Percentiles rank a stretch among this genome's conserved stretches.
These are phyloP conservation scores for Paramuricea clavata DNA, from an alignment of 92 coral and sea anemone genomes.

Conservation along the genomic window DNA sequence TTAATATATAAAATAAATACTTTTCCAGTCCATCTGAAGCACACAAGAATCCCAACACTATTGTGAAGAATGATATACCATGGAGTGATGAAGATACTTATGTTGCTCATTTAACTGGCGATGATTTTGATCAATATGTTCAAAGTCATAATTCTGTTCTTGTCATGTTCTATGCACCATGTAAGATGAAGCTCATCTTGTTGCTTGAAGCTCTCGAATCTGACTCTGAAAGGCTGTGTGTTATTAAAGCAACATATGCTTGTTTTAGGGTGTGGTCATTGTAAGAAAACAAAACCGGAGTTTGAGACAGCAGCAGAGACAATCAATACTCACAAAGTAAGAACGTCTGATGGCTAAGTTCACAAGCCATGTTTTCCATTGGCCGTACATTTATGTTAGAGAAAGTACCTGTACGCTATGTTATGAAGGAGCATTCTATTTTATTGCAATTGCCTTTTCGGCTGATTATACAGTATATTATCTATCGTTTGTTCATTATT, in stretches of 20 bases:
- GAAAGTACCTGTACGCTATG: too few relatives aligned
- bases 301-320: constrained; percentile 83
- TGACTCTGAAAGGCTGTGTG: neutral
- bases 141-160: constrained; percentile 82
- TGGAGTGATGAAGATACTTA: constrained; percentile 89
- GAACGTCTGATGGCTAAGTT: neutral
- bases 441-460: too few relatives aligned
- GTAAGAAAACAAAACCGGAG: constrained; percentile 91
- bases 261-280: constrained; percentile 94
- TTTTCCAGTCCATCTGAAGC: constrained; percentile 37
- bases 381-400: too few relatives aligned
- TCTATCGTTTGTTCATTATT: too few relatives aligned
- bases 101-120: constrained; percentile 83
- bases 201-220: neutral
- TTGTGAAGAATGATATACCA: constrained; percentile 66
- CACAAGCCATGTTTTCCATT: too few relatives aligned
- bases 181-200: constrained; percentile 70
- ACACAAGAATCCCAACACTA: constrained; percentile 1
- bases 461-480: too few relatives aligned
- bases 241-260: neutral
- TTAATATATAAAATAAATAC: neutral
- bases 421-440: too few relatives aligned
- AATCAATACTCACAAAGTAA: constrained; percentile 71
- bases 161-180: constrained; percentile 98
- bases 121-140: constrained; percentile 79